These are phyloP conservation scores for Esox niger DNA, from an alignment of 2,113 vertebrate genomes.

Conservation along the genomic window DNA sequence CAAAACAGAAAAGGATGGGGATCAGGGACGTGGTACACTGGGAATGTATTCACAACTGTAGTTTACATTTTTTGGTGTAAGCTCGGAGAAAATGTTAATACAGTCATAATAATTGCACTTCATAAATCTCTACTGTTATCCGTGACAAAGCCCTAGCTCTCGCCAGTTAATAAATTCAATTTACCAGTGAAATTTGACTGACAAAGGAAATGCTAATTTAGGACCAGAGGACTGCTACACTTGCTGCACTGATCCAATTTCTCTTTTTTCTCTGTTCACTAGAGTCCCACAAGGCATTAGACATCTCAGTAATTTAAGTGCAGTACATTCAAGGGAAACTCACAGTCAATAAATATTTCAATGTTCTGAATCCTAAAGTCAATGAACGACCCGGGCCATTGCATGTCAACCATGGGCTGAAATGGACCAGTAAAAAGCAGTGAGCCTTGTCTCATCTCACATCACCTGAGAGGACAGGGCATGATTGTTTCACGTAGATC, in stretches of 20 bases:
- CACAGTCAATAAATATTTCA: slow-evolving; percentile 76
- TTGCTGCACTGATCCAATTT: slow-evolving; percentile 70
- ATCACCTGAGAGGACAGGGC: slow-evolving; percentile 52
- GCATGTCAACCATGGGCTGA: slow-evolving; percentile 50
- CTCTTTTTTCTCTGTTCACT: slow-evolving; percentile 57
- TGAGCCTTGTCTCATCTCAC: slow-evolving; percentile 53
- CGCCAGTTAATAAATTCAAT: slow-evolving; percentile 73
- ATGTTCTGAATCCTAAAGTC: slow-evolving; percentile 68
- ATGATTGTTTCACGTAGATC: slow-evolving; percentile 68
- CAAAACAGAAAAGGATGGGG: slow-evolving; percentile 67
- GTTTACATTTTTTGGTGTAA: slow-evolving; percentile 79
- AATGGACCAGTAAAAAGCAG: slow-evolving; percentile 50
- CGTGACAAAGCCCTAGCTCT: slow-evolving; percentile 61
- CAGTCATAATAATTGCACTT: slow-evolving; percentile 83
- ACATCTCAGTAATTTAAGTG: slow-evolving; percentile 76
- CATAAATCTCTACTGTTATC: slow-evolving; percentile 77
- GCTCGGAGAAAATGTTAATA: slow-evolving; percentile 79
- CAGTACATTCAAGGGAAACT: slow-evolving; percentile 77
- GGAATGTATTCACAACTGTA: slow-evolving; percentile 80
- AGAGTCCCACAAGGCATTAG: slow-evolving; percentile 72
- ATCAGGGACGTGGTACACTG: slow-evolving; percentile 72
- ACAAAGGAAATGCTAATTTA: slow-evolving; percentile 77
- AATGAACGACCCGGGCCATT: slow-evolving; percentile 56
- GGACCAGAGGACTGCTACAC: slow-evolving; percentile 66
- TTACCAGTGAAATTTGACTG: slow-evolving; percentile 72